Percentiles rank a stretch among this genome's conserved stretches.
phyloP scores from a whole-genome alignment of 1,140 invertebrate species.

The Neodiprion virginianus region DNA sequence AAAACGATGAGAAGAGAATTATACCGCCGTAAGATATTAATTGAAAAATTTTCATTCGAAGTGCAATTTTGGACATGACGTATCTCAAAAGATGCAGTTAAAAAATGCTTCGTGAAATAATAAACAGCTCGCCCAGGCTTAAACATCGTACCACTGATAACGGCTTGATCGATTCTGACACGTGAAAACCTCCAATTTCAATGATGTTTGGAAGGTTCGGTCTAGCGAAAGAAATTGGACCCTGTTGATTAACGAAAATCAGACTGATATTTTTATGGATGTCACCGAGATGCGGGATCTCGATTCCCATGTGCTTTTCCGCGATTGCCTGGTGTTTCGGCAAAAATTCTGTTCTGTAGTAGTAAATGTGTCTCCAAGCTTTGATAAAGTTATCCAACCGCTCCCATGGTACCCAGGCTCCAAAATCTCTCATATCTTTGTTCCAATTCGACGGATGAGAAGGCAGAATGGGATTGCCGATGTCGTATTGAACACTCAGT shows the following conservation, averaged over 20 bases:
- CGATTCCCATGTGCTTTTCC: conserved; percentile 46
- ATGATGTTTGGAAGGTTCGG: conserved; percentile 63
- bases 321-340: conserved; percentile 33
- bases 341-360: background rate
- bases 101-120: too few species aligned
- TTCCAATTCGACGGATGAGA: background rate
- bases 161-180: conserved; percentile 31
- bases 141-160: conserved; percentile 39
- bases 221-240: conserved; percentile 60
- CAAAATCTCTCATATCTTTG: background rate
- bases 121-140: too few species aligned
- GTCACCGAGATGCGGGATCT: conserved; percentile 36
- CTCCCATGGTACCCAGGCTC: background rate
- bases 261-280: conserved; percentile 51
- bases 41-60: background rate
- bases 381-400: background rate
- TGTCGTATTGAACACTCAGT: background rate
- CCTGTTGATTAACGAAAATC: conserved; percentile 65
- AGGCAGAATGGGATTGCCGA: conserved; percentile 6
- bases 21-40: background rate
- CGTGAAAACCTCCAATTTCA: conserved; percentile 62
- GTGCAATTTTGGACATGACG: background rate
- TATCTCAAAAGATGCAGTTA: too few species aligned
- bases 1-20: background rate
- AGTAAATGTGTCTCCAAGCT: background rate